These are phyloP conservation scores for Bembecia ichneumoniformis DNA, from an alignment of 2,888 invertebrate species.

Conservation along the genomic window DNA sequence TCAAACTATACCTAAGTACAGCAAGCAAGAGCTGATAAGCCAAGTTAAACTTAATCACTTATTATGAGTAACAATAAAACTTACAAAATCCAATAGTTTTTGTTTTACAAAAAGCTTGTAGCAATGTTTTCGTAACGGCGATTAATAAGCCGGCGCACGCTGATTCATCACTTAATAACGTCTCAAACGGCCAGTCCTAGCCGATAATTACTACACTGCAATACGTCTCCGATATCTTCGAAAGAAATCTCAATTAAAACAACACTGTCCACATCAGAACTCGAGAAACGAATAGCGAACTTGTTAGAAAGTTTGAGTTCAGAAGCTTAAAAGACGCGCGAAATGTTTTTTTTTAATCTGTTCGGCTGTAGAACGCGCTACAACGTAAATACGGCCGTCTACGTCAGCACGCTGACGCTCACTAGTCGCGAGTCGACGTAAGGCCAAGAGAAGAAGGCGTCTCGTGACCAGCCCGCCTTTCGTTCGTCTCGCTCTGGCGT, in stretches of 20 bases:
- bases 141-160: conserved; percentile 68
- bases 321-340: conserved; percentile 55
- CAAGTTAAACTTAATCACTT: no score
- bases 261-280: conserved; percentile 15
- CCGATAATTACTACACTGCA: conserved; percentile 54
- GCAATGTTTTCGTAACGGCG: conserved; percentile 64
- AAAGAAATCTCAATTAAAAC: conserved; percentile 15
- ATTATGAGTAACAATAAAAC: conserved; percentile 17
- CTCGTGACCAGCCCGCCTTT: conserved; percentile 63
- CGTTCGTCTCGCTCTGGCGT: conserved; percentile 67
- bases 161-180: conserved; percentile 70
- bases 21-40: no score
- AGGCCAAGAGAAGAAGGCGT: conserved; percentile 71
- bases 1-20: no score
- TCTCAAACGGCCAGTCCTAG: conserved; percentile 54
- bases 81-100: conserved; percentile 48
- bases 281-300: conserved; percentile 38
- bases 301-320: conserved; percentile 53
- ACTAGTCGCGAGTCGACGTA: conserved; percentile 67
- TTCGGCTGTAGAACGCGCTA: conserved; percentile 43
- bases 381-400: conserved; percentile 50
- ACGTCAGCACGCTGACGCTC: conserved; percentile 66
- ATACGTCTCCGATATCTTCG: conserved; percentile 32
- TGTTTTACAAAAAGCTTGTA: conserved; percentile 34
- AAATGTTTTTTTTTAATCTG: conserved; percentile 46